phyloP scores from a whole-genome alignment of 2,888 invertebrate genomes.

The Acrocera orbiculus region DNA sequence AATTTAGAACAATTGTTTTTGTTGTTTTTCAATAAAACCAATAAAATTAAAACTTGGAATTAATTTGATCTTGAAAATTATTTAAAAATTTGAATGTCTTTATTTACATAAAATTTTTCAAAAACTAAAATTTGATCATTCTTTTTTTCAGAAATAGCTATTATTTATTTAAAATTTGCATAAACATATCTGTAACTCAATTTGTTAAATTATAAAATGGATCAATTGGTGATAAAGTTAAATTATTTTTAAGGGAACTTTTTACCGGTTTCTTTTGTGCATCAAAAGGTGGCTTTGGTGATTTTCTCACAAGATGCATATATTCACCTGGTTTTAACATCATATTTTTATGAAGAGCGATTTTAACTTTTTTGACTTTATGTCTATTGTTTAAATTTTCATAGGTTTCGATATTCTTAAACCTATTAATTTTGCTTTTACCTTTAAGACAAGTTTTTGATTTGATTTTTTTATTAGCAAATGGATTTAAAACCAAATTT shows the following conservation, averaged over 20 bases:
- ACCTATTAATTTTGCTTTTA: slow-evolving; percentile 11
- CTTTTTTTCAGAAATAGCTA: no score
- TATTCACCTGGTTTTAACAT: slow-evolving; percentile 59
- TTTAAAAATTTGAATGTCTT: no score
- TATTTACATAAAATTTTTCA: no score
- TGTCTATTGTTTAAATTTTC: neutral
- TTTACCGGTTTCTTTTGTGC: slow-evolving; percentile 47
- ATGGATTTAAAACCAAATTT: slow-evolving; percentile 17
- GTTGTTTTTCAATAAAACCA: no score
- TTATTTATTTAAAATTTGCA: no score
- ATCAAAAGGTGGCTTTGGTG: slow-evolving; percentile 61
- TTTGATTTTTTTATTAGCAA: slow-evolving; percentile 12
- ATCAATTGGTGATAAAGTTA: slow-evolving; percentile 53
- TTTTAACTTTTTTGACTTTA: slow-evolving; percentile 49
- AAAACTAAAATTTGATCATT: no score
- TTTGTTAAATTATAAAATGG: slow-evolving; percentile 56
- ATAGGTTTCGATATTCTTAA: no score
- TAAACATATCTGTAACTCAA: no score
- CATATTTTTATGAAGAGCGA: slow-evolving; percentile 49
- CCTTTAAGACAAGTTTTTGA: slow-evolving; percentile 9
- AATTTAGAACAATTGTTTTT: no score
- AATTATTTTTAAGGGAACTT: slow-evolving; percentile 52
- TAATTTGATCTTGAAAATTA: no score
- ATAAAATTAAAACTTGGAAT: no score
- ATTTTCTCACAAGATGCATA: slow-evolving; percentile 45